Percentiles rank a stretch among this genome's conserved stretches.
Conservation (phyloP, 23 tunicate genomes). For the Ascidia mentula region DNA sequence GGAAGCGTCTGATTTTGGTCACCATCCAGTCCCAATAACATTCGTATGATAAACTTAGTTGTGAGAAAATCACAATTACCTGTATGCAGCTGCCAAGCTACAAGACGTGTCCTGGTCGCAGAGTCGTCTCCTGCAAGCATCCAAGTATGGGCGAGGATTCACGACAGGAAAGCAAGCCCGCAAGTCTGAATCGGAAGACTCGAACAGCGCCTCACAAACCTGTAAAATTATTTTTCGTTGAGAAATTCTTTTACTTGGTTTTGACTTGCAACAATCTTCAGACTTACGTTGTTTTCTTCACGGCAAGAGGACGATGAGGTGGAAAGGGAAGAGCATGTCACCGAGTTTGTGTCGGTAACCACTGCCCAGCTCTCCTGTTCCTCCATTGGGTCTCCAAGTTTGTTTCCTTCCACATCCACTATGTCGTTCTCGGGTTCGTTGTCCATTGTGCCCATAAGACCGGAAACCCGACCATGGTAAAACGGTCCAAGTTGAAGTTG, state of each 20-base stretch:
- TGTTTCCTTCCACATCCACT: background rate
- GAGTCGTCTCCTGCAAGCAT: background rate
- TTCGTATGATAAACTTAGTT: background rate
- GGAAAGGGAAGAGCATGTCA: background rate
- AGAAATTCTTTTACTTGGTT: too few species aligned
- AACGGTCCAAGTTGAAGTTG: constrained; percentile 12
- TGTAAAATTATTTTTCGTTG: too few species aligned
- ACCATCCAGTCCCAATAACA: too few species aligned
- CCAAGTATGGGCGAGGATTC: constrained; percentile 7
- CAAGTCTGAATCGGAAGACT: background rate
- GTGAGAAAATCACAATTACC: background rate
- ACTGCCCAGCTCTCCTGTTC: constrained; percentile 17
- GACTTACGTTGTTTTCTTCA: background rate
- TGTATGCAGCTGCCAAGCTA: background rate
- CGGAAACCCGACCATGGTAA: constrained; percentile 10
- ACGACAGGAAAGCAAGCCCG: constrained; percentile 10
- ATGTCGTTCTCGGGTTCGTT: constrained; percentile 8
- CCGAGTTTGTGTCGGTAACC: background rate
- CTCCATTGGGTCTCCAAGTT: background rate
- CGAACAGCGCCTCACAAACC: background rate
- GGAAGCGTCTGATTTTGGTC: too few species aligned
- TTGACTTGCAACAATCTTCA: too few species aligned
- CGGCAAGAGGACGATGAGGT: background rate
- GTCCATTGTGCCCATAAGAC: constrained; percentile 15
- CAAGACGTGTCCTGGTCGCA: background rate